A percentile compares a stretch with the other conserved stretches of the same genome.
Evolutionary conservation across 2,113 vertebrate genomes (phyloP).

Genomic region (Lonchura striata): DNA sequence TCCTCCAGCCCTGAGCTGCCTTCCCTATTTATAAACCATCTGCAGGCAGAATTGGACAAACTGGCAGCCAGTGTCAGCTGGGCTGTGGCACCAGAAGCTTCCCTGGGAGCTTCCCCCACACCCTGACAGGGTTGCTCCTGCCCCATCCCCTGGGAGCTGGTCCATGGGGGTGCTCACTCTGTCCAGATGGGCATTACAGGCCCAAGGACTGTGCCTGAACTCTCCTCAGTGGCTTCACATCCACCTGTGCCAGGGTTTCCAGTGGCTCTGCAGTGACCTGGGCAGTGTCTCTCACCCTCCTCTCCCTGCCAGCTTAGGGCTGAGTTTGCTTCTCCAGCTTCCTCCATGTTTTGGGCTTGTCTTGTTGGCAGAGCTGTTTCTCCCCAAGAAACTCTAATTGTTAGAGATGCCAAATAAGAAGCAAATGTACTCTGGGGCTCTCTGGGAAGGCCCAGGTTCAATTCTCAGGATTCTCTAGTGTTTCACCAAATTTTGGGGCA

Average conservation of each 20-base stretch:
- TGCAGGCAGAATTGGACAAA: background rate
- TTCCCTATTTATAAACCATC: background rate
- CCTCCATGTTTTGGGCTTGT: background rate
- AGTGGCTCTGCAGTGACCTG: background rate
- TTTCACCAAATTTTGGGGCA: background rate
- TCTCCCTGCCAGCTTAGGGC: background rate
- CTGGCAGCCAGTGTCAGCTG: background rate
- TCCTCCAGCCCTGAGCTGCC: background rate
- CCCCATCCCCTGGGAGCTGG: background rate
- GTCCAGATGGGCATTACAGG: background rate
- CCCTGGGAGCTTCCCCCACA: background rate
- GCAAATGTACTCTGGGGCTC: background rate
- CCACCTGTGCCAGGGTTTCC: background rate
- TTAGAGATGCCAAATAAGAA: background rate
- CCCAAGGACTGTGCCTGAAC: background rate
- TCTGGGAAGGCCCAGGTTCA: background rate
- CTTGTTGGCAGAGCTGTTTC: background rate
- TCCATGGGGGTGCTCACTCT: background rate
- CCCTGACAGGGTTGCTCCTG: background rate
- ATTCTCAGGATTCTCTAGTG: background rate
- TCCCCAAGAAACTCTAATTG: background rate
- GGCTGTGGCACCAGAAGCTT: background rate
- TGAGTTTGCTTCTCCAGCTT: background rate
- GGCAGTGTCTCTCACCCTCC: accelerated
- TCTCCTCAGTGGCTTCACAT: background rate